Base-by-base conservation (phyloP, 2,797 vertebrate species). In the Coluber constrictor region DNA sequence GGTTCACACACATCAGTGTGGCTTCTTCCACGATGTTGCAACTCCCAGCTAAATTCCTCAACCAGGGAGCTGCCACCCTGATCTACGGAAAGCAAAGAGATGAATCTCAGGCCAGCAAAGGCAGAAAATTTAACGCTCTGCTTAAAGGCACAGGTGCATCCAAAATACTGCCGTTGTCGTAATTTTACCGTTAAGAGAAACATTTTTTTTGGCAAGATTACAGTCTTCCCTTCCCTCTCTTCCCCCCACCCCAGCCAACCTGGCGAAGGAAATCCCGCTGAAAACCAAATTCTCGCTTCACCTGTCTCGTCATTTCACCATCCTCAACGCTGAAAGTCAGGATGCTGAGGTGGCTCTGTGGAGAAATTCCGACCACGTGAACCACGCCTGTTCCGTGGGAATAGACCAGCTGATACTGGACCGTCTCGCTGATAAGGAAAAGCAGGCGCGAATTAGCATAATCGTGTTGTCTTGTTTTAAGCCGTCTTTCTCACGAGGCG, bases 271-370 rank as follows among this genome's bases (percentile, higher is more conserved):
- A n/a, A 61, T 29, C 0, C 1, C 59, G 3, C 3, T 51, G n/a
- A 1, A 9, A 56, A 37, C 5, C 87, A 57, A 18, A 23, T 5
- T 4, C 2, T 37, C 6, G 55, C 32, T 0, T 6, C 95, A 99
- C 99, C 99, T 99, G 98, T 60, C 97, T 98, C 27, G 98, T 97
- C 90, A 99, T 98, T 95, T 99, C 99, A 86, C 99, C 99, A 61
- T 99, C 99, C 37, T 99, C 99, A 66, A 98, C 94, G 0, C 96
- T 98, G 93, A 99, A 99, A 0, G 96, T 98, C 91, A 99, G 94
- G 90, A 99, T 0, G 4, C 97, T 97, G 90, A 99, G 95, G 18
- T 99, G 98, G 96, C 98, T 99, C 96, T 98, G 97, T 1, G 98
- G 98, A 94, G 98, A 97, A 0, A 99, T 86, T 90, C 99, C 99